Base-by-base conservation (phyloP, 2,888 invertebrate genomes). In the Tetragnatha montana region DNA sequence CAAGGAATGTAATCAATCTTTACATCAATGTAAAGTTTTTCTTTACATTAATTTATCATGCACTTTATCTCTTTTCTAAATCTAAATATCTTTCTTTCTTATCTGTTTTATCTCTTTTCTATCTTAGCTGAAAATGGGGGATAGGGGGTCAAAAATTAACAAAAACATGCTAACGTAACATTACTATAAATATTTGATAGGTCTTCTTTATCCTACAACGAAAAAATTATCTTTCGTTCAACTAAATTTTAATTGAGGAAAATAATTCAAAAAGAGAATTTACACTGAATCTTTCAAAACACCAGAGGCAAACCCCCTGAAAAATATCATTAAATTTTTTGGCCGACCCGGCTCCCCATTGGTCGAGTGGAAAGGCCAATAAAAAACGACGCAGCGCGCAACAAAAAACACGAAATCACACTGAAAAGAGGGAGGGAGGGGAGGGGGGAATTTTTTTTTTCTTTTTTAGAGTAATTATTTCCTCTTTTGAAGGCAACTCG, bases 401-500 rank as follows among this genome's bases (percentile, higher is more conserved):
- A 74, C 73, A 82, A 60, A 74, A 51, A 70, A 19, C 80, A 47
- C 35, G 70, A 81, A 70, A 70, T 47, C 73, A 47, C 10, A 47
- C 10, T 47, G 69, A 47, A 17, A 6, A 8, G 51, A 19, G 21
- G 17, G 47, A 49, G 73, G 78, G 69, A 79, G 69, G 71, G 12
- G 14, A 68, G 8, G 50, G 60, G n/a, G 50, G 69, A 85, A 73
- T 71, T 78, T 83, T 76, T 70, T 49, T 79, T 74, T 51, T 89
- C 17, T 19, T 71, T 75, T 89, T 89, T 84, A 50, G 12, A 21
- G 84, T 81, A 80, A 89, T 89, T 84, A 89, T 89, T 89, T 75
- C 84, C 84, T 81, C 88, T 84, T 88, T 89, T 84, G 74, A 84
- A n/a, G 75, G 84, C 84, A 71, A 21, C 51, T n/a, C 69, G 17